Evolutionary conservation across 2,888 invertebrate genomes (phyloP), one percentile per base, ranked within the genome.

Genomic region (Leucoma salicis): DNA sequence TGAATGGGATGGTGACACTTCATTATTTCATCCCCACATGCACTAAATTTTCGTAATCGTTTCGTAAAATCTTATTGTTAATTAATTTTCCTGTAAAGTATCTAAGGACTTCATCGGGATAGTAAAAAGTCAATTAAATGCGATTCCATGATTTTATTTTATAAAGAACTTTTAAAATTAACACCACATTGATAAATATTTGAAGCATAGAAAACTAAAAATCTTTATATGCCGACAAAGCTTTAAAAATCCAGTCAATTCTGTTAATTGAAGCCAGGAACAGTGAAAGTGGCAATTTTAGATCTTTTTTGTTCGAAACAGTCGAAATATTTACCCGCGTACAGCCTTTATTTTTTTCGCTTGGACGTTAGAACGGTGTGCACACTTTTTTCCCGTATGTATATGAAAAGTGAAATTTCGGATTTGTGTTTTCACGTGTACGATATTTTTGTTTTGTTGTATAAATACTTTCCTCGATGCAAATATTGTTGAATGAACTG

Each of bases 301-400:
- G 24, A 24, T 29, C 28, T 45, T 45, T 39, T 40, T 33, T 45
- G 53, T 49, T 46, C 38, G 43, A 33, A 49, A 46, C 58, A 21
- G 35, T 34, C 39, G 46, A 55, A 57, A 58, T 58, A 63, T 66
- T 63, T 63, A 38, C 52, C 59, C 11, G 39, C 42, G 45, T 42
- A 41, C 53, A 45, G 25, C 53, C 53, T 55, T 55, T 53, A 57
- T 57, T 57, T 54, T 46, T 29, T 49, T 36, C 53, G 37, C 32
- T 49, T 33, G 46, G 53, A 42, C 53, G 66, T 66, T 70, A 71
- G 71, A 69, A 55, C 13, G 13, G 6, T 29, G 12, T 29, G 4
- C 13, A 29, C 13, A 8, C 7, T 11, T 13, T 29, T 12, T 4
- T 8, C 7, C 5, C 13, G 8, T 12, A 29, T 12, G 14, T 29